Evolutionary conservation across 2,888 invertebrate species (phyloP), one percentile per base, ranked within the genome.

Genomic region (Adelphocoris suturalis): DNA sequence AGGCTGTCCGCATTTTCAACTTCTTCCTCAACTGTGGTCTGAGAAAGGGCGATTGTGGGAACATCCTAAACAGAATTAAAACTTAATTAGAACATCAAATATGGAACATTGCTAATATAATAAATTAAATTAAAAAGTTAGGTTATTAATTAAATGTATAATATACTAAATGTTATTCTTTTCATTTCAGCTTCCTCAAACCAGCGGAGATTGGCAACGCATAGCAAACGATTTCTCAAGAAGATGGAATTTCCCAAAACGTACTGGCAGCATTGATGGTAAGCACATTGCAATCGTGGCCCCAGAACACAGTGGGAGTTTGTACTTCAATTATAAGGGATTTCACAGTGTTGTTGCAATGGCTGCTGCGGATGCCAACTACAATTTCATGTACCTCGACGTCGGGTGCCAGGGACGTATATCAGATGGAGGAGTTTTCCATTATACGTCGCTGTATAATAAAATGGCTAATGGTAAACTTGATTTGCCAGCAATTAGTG

Each of bases 271-370:
- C 16, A 37, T 81, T 16, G 81, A 81, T 14, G 47, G 81, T 16
- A 81, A 81, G 16, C 81, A 81, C 46, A 47, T 81, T 7, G n/a
- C 0, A 16, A 13, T 85, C 9, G 85, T 85, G 28, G 57, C 57
- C 3, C 57, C 85, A 27, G 57, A 85, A 23, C 14, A 61, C 37
- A 61, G 85, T 85, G 85, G 85, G 13, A 85, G 85, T 28, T 19
- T 57, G 48, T 85, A n/a, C 27, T 57, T 85, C 16, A 85, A 85
- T 85, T 85, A 85, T 28, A 85, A 85, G 19, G 85, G 85, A 14
- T 57, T 57, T 61, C 28, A 27, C 19, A 85, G 85, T 27, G 57
- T 85, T 57, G 85, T 85, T 55, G 57, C 57, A 5, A 16, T 85
- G 16, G 47, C 48, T 47, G 84, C 48, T 47, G 84, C 48, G n/a